These are phyloP conservation scores for Flexamia atlantica DNA, from an alignment of 2,888 invertebrate species.

Conservation along the genomic window DNA sequence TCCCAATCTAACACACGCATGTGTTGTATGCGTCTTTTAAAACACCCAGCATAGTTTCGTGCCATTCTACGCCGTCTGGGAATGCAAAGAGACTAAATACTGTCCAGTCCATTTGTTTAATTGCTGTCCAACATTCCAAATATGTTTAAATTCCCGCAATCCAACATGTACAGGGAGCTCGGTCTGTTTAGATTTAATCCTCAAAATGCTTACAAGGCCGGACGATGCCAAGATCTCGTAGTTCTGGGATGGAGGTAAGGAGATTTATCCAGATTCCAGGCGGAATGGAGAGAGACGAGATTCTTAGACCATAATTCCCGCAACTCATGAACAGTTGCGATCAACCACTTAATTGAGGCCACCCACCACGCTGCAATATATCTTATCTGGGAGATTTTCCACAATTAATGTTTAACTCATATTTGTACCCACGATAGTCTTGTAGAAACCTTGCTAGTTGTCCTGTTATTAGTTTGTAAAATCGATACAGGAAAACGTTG, in stretches of 20 bases:
- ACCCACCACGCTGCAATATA: background rate
- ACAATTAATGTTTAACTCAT: no score
- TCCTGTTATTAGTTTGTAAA: no score
- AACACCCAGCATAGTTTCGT: background rate
- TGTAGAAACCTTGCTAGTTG: no score
- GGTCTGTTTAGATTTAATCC: constrained; percentile 34
- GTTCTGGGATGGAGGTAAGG: background rate
- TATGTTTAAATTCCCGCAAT: constrained; percentile 14
- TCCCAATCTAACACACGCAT: no score
- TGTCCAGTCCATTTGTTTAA: constrained; percentile 28
- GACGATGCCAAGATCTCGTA: constrained; percentile 1
- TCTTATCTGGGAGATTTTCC: no score
- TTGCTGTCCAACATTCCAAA: constrained; percentile 17
- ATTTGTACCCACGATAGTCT: no score
- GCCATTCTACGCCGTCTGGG: background rate
- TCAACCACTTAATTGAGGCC: constrained; percentile 11
- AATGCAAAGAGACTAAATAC: background rate
- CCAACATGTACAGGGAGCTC: background rate
- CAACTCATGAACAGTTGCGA: background rate
- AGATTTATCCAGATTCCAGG: constrained; percentile 15
- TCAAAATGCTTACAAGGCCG: constrained; percentile 16
- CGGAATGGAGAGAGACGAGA: constrained; percentile 4
- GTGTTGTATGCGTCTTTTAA: background rate
- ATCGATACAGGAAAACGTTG: no score
- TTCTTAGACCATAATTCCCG: background rate